phyloP scores from a whole-genome alignment of 2,888 invertebrate species.

The Protonemura montana region DNA sequence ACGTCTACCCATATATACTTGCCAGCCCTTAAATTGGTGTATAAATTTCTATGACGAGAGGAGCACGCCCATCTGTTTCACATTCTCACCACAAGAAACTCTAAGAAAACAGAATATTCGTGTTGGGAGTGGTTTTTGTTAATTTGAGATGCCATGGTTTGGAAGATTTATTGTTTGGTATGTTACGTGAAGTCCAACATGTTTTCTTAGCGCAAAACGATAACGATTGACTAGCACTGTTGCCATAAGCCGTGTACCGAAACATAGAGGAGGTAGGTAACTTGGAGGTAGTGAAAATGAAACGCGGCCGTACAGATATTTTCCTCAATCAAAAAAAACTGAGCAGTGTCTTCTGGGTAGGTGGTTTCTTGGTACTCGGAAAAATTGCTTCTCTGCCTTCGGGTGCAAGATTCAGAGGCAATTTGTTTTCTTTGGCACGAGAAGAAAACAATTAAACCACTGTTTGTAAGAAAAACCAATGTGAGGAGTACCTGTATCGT shows the following conservation, averaged over 20 bases:
- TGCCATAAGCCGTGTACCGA: background rate
- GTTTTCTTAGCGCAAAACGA: background rate
- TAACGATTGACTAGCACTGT: background rate
- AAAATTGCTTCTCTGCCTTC: too few species aligned
- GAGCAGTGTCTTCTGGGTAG: too few species aligned
- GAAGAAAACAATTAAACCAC: background rate
- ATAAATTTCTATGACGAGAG: background rate
- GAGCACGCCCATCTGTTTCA: background rate
- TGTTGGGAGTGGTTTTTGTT: constrained; percentile 5
- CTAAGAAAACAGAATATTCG: constrained; percentile 12
- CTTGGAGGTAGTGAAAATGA: background rate
- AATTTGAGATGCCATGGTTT: background rate
- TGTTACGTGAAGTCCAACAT: background rate
- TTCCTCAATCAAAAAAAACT: too few species aligned
- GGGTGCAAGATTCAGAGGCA: background rate
- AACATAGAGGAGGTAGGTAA: too few species aligned
- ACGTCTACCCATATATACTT: background rate
- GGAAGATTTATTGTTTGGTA: background rate
- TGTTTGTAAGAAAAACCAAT: background rate
- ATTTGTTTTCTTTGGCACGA: background rate
- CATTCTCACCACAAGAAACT: background rate
- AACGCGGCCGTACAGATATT: too few species aligned
- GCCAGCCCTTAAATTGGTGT: background rate
- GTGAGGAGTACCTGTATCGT: background rate
- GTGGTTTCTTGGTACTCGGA: too few species aligned